These are phyloP conservation scores for Clistopyga incitator DNA, from an alignment of 2,888 invertebrate species.

Conservation along the genomic window DNA sequence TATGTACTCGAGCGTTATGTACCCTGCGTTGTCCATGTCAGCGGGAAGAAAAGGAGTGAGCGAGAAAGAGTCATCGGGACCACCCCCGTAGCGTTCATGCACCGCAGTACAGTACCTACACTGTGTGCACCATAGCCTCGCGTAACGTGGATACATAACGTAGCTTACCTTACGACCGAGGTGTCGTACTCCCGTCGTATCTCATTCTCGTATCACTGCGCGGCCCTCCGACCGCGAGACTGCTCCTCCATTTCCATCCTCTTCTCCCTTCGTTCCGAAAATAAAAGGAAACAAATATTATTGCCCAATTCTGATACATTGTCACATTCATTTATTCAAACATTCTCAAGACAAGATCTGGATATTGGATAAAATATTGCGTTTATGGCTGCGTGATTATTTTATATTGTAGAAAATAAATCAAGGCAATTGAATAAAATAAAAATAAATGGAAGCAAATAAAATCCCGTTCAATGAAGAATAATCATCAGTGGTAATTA, in stretches of 20 bases:
- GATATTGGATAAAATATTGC: too few species aligned
- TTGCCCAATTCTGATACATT: neutral
- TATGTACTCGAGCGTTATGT: conserved; percentile 35
- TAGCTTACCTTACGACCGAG: conserved; percentile 75
- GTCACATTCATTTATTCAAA: neutral
- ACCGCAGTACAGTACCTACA: conserved; percentile 56
- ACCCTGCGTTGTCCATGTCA: conserved; percentile 40
- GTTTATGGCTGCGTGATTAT: too few species aligned
- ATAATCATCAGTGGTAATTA: too few species aligned
- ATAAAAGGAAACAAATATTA: conserved; percentile 53
- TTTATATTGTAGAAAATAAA: too few species aligned
- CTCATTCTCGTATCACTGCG: conserved; percentile 75
- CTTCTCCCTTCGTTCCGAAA: conserved; percentile 27
- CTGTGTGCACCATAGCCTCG: conserved; percentile 43
- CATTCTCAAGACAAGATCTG: too few species aligned
- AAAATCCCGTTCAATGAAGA: too few species aligned
- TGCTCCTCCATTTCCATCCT: conserved; percentile 30
- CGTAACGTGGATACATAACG: conserved; percentile 75
- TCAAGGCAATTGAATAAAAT: neutral
- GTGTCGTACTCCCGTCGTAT: conserved; percentile 75
- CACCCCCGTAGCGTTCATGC: conserved; percentile 75
- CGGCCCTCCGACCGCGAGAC: conserved; percentile 57
- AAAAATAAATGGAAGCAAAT: neutral
- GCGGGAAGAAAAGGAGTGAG: conserved; percentile 55
- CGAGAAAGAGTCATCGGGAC: conserved; percentile 68